Conservation (phyloP, 1,140 invertebrate genomes). For the Listronotus oregonensis region DNA sequence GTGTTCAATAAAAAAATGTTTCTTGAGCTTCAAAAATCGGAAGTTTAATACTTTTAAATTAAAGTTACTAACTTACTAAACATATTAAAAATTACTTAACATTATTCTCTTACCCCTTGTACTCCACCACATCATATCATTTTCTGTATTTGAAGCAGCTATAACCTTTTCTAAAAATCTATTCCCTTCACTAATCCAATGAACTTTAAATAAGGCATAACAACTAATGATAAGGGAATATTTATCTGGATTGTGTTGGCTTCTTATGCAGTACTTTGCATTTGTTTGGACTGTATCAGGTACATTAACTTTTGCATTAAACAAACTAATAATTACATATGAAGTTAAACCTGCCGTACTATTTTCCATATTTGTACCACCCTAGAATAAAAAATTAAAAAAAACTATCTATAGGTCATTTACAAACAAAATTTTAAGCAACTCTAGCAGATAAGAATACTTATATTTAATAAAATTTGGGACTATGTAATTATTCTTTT, state of each 20-base stretch:
- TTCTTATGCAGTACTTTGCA: constrained; percentile 62
- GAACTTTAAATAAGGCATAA: constrained; percentile 65
- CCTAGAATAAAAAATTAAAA: constrained; percentile 48
- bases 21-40: too few relatives aligned
- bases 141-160: constrained; percentile 38
- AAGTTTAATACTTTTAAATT: too few relatives aligned
- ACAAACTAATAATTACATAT: constrained; percentile 66
- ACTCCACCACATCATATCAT: constrained; percentile 51
- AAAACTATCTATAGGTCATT: too few relatives aligned
- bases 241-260: constrained; percentile 46
- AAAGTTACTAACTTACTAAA: too few relatives aligned
- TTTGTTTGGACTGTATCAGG: constrained; percentile 56
- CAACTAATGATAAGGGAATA: constrained; percentile 66
- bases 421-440: too few relatives aligned
- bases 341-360: constrained; percentile 63
- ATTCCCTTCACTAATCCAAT: constrained; percentile 46
- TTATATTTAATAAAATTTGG: too few relatives aligned
- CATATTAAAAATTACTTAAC: too few relatives aligned
- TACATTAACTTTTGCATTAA: constrained; percentile 62
- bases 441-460: too few relatives aligned
- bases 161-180: constrained; percentile 43
- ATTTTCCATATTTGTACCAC: constrained; percentile 65
- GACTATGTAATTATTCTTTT: too few relatives aligned
- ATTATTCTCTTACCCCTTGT: constrained; percentile 36
- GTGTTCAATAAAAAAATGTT: too few relatives aligned